A percentile compares a stretch with the other conserved stretches of the same genome.
Evolutionary conservation across 2,888 invertebrate genomes (phyloP).

Genomic region (Schizotus pectinicornis): DNA sequence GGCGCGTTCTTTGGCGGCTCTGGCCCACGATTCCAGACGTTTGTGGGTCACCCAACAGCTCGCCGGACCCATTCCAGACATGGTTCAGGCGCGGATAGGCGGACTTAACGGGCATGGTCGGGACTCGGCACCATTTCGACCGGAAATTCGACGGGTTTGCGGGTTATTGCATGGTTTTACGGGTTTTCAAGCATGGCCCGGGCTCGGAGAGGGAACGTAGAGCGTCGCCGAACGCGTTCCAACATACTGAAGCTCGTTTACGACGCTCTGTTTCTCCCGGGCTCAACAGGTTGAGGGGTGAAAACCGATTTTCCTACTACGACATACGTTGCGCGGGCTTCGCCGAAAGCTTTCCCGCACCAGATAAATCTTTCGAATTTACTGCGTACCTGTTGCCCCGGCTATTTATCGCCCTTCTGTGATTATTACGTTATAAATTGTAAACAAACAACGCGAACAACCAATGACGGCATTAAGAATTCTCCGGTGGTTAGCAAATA

Average conservation of each 20-base stretch:
- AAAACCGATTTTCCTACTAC: constrained; percentile 22
- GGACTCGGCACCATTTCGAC: neutral
- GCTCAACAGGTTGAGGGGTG: constrained; percentile 56
- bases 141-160: neutral
- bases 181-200: neutral
- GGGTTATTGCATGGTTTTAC: neutral
- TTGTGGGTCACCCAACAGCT: constrained; percentile 81
- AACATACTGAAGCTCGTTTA: constrained; percentile 40
- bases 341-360: neutral
- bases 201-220: constrained; percentile 22
- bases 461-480: too few relatives aligned
- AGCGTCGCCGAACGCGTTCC: constrained; percentile 38
- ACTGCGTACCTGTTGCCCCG: neutral
- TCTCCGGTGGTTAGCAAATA: too few relatives aligned
- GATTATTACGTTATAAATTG: too few relatives aligned
- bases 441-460: too few relatives aligned
- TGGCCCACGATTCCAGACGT: constrained; percentile 77
- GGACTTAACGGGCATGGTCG: neutral
- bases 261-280: constrained; percentile 43
- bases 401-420: too few relatives aligned
- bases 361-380: neutral
- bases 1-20: constrained; percentile 73
- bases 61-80: constrained; percentile 71
- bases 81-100: constrained; percentile 25
- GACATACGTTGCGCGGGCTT: constrained; percentile 29